These are phyloP conservation scores for Labeo calbasu DNA, from an alignment of 2,797 vertebrate genomes.

Conservation along the genomic window DNA sequence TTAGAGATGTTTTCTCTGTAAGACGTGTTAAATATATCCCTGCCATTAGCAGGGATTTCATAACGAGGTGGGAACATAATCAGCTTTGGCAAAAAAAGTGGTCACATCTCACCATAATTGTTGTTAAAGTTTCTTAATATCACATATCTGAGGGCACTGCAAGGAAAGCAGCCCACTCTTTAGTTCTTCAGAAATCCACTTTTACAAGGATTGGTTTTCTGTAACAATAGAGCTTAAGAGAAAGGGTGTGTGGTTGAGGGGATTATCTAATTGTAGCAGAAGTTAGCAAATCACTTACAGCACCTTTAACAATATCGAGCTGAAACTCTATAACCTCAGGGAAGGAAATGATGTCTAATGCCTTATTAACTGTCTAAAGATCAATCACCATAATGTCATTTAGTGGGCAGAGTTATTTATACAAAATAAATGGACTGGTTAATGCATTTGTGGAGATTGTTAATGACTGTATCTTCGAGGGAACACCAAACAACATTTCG, in stretches of 20 bases:
- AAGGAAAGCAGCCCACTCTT: neutral
- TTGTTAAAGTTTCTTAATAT: neutral
- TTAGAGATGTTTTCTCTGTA: neutral
- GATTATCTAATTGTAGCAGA: neutral
- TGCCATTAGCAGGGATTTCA: neutral
- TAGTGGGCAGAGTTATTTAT: slow-evolving; percentile 36
- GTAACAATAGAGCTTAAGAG: neutral
- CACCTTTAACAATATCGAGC: slow-evolving; percentile 24
- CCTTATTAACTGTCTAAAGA: slow-evolving; percentile 37
- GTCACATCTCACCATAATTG: neutral
- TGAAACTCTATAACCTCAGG: slow-evolving; percentile 18
- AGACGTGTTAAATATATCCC: slow-evolving; percentile 1
- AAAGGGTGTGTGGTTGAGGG: neutral
- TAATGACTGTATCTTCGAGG: slow-evolving; percentile 35
- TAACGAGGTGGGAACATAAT: neutral
- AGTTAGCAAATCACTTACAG: slow-evolving; percentile 8
- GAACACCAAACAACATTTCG: slow-evolving; percentile 7
- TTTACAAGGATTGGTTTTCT: neutral
- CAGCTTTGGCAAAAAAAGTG: neutral
- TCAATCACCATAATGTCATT: slow-evolving; percentile 30
- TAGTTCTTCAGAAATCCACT: neutral
- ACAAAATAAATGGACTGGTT: slow-evolving; percentile 41
- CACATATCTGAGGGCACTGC: neutral
- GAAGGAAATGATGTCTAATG: slow-evolving; percentile 24
- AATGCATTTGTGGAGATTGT: slow-evolving; percentile 19